Evolutionary conservation across 2,888 invertebrate genomes (phyloP), one percentile per base, ranked within the genome.

Genomic region (Mesorhabditis sp.): DNA sequence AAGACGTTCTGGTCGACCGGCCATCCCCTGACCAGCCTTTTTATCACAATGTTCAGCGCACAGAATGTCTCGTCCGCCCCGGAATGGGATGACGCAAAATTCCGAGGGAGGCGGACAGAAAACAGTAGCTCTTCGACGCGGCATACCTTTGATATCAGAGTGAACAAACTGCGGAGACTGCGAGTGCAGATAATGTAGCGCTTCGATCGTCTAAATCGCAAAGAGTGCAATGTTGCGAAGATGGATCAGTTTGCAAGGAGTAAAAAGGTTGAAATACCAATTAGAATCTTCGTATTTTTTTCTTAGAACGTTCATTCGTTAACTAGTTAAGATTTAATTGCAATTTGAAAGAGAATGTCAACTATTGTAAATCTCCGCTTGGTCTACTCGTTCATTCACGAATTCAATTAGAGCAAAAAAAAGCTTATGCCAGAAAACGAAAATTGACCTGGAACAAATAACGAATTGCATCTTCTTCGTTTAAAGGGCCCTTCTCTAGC

Each of bases 101-200:
- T 7, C 43, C 58, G n/a, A 50, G n/a, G n/a, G 7, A n/a, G 58
- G 10, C 58, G 5, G 66, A 65, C 28, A 15, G 45, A 67, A 67
- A 45, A 66, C 13, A 44, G 13, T 5, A 58, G 45, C 43, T 43
- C 42, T 65, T 65, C 5, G 10, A 10, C 66, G n/a, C n/a, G 7
- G 58, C 58, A 43, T 43, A 13, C 69, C 76, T 74, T 80, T 80
- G 42, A 80, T 73, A 67, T 80, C 80, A 4, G 75, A 66, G 69
- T 80, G 80, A 58, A 79, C 69, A 7, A 80, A 69, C n/a, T 76
- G 74, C 4, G 76, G 75, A 42, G 67, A 63, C 10, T 78, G 70
- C 4, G 71, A 71, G 65, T 80, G 80, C 5, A 80, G 67, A 68
- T 76, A 80, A 58, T 75, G 62, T 5, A 80, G 68, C 3, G 77